Conservation (phyloP, 1,140 invertebrate species). For the Drosophila seguyi region DNA sequence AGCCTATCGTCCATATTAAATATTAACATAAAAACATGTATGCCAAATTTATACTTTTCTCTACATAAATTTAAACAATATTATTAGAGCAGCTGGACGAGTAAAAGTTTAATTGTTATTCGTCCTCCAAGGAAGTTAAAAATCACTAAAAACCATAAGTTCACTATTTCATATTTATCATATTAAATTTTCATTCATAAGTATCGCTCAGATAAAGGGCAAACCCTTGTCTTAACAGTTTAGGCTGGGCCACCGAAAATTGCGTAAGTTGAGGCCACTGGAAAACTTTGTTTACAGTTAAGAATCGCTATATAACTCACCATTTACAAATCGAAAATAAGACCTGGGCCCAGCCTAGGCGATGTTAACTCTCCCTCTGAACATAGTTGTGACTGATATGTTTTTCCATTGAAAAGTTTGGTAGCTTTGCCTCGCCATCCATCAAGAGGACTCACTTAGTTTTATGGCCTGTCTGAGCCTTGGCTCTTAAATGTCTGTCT, state of each 20-base stretch:
- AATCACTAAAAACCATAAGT: background rate
- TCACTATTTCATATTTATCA: no score
- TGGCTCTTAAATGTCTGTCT: slow-evolving; percentile 31
- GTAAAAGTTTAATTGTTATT: background rate
- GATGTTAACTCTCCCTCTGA: background rate
- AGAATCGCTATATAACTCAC: background rate
- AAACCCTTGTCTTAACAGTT: background rate
- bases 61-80: background rate
- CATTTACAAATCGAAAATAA: background rate
- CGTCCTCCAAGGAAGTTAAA: background rate
- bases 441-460: slow-evolving; percentile 1
- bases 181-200: background rate
- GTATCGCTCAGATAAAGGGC: background rate
- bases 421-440: slow-evolving; percentile 5
- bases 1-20: no score
- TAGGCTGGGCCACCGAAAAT: slow-evolving; percentile 4
- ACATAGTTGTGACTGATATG: slow-evolving; percentile 1
- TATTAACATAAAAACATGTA: no score
- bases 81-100: background rate
- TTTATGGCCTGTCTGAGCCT: slow-evolving; percentile 37
- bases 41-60: background rate
- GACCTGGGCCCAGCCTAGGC: background rate
- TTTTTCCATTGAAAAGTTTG: background rate
- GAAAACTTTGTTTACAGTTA: slow-evolving; percentile 7
- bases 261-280: slow-evolving; percentile 9